A percentile compares a stretch with the other conserved stretches of the same genome.
Conservation (phyloP, 2,888 invertebrate genomes). For the Ophion obscuratus region DNA sequence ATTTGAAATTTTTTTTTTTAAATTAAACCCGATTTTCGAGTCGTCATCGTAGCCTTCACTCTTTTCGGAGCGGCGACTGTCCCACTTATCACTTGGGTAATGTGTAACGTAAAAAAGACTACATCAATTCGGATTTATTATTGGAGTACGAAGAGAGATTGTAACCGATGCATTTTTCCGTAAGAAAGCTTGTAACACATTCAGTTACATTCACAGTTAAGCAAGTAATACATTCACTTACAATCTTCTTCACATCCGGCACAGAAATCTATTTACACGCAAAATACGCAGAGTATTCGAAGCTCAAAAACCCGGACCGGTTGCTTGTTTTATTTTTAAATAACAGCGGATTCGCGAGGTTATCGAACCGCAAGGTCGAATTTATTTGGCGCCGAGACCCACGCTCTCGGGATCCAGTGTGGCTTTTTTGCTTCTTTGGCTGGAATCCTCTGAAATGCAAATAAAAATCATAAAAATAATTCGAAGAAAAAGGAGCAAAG, state of each 20-base stretch:
- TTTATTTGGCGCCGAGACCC: constrained; percentile 73
- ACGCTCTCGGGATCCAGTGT: constrained; percentile 77
- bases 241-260: not conserved
- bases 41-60: no score
- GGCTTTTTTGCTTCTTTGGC: constrained; percentile 76
- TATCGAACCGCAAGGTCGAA: not conserved
- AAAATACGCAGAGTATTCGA: not conserved
- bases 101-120: no score
- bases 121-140: no score
- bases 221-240: not conserved
- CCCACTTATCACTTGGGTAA: no score
- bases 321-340: not conserved
- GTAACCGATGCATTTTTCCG: not conserved
- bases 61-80: no score
- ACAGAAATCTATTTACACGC: constrained; percentile 33
- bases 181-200: constrained; percentile 5
- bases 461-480: constrained; percentile 17
- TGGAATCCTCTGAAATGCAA: constrained; percentile 69
- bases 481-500: not conserved
- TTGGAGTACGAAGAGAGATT: not conserved
- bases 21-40: no score
- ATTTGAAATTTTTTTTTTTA: no score
- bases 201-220: not conserved
- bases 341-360: not conserved
- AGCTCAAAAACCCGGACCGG: not conserved